A percentile compares a stretch with the other conserved stretches of the same genome.
Conservation (phyloP, 2,888 invertebrate genomes). For the Cylloceria caligata region DNA sequence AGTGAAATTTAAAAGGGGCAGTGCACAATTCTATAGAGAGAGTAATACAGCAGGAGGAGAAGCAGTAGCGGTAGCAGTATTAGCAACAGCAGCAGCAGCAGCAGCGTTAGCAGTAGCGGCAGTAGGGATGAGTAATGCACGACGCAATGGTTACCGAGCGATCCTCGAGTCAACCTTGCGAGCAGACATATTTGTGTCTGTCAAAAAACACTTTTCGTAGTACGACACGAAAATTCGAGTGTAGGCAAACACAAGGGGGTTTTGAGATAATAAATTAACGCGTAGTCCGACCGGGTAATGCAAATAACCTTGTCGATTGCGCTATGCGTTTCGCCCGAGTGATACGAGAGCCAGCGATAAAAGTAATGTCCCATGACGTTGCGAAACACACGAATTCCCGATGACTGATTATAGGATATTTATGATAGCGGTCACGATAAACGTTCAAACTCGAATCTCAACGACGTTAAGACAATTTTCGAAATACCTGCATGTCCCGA, state of each 20-base stretch:
- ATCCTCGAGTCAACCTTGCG: constrained; percentile 58
- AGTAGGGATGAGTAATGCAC: constrained; percentile 46
- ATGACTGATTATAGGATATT: neutral
- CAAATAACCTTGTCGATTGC: constrained; percentile 81
- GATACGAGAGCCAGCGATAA: constrained; percentile 73
- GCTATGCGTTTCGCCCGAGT: constrained; percentile 78
- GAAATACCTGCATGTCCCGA: constrained; percentile 84
- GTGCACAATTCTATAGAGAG: neutral
- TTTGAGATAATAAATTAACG: constrained; percentile 40
- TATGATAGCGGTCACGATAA: neutral
- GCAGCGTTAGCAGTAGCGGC: constrained; percentile 8
- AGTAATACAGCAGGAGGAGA: constrained; percentile 13
- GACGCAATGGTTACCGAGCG: constrained; percentile 58
- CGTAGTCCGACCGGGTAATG: constrained; percentile 64
- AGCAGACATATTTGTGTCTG: constrained; percentile 42
- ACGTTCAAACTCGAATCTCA: neutral
- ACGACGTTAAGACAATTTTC: constrained; percentile 46
- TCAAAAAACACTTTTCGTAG: constrained; percentile 52
- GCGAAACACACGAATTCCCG: constrained; percentile 72
- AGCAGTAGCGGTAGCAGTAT: constrained; percentile 5
- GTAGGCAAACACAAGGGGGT: constrained; percentile 15
- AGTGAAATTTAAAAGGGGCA: constrained; percentile 16
- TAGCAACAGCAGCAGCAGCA: constrained; percentile 3
- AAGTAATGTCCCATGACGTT: constrained; percentile 74
- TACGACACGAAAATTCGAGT: constrained; percentile 16